Percentiles rank a stretch among this genome's conserved stretches.
These are phyloP conservation scores for Petrosia ficiformis DNA, from an alignment of 37 sponge, comb jelly and placozoan genomes.

Conservation along the genomic window DNA sequence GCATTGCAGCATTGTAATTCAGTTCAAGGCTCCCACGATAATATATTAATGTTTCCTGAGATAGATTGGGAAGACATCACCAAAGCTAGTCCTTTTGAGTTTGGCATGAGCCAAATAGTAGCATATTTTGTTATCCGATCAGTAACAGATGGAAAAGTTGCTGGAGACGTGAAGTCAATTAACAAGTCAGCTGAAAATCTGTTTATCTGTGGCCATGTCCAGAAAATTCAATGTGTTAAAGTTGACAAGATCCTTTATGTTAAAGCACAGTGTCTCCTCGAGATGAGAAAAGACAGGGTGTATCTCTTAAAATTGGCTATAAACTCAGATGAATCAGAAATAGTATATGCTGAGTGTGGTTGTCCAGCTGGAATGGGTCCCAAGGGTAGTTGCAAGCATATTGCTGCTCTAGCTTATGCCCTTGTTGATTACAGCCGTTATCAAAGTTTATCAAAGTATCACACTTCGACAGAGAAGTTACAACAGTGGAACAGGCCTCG, in stretches of 20 bases:
- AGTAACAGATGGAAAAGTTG: constrained; percentile 12
- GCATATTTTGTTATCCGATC: constrained; percentile 24
- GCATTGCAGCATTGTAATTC: no score
- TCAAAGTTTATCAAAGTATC: background rate
- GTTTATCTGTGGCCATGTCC: constrained; percentile 46
- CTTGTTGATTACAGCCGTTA: background rate
- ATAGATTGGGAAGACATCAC: no score
- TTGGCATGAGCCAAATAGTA: constrained; percentile 18
- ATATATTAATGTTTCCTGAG: no score
- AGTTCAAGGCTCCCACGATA: no score
- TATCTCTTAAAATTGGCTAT: constrained; percentile 16
- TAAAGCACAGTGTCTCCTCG: constrained; percentile 25
- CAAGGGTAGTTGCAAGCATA: constrained; percentile 37
- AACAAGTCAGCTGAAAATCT: constrained; percentile 26
- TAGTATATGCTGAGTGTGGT: constrained; percentile 38
- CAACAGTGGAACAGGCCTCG: constrained; percentile 44
- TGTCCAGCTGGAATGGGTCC: constrained; percentile 53
- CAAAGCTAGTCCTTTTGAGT: background rate
- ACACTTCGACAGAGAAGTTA: constrained; percentile 19
- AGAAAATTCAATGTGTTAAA: constrained; percentile 2
- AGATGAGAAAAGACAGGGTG: constrained; percentile 29
- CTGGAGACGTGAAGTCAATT: constrained; percentile 24
- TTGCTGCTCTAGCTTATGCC: constrained; percentile 41
- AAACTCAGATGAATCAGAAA: constrained; percentile 1
- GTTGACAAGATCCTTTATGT: constrained; percentile 2